Evolutionary conservation across 2,797 vertebrate species (phyloP), one percentile per base, ranked within the genome.

Genomic region (Pelodytes ibericus): DNA sequence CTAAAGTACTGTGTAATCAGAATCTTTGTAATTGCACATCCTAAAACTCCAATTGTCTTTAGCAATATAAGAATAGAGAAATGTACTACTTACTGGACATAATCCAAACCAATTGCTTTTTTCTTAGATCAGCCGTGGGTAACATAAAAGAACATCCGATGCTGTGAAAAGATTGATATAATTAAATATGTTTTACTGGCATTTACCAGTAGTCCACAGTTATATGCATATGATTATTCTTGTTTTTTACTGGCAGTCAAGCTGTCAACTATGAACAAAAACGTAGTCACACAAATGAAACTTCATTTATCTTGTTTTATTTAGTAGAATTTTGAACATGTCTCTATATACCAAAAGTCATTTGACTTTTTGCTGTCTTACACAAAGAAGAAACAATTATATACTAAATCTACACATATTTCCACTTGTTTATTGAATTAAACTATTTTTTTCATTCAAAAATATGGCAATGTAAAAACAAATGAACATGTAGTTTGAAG

Each of bases 21-120:
- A 20, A 49, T 73, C 81, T 70, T 83, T 87, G 84, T 84, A 90
- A 87, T 85, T 87, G 83, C 24, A 70, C 9, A 80, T 64, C 82
- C 63, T 20, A 44, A 71, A 83, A 75, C 82, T 86, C 83, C 74
- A 79, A 80, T 79, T 84, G 71, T 79, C 80, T 86, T 72, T 36
- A 78, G 36, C 49, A 83, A 80, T 84, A 77, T 75, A 83, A 83
- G 89, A 84, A 65, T 31, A 84, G 51, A 76, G 84, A 81, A 86
- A 83, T 82, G 86, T 83, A 86, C 74, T 86, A 73, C 74, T 83
- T 86, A 73, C 74, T 83, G 75, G 64, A 82, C 71, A 51, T 85
- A 72, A 83, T 87, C 73, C 80, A 82, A 79, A 82, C 66, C 82
- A 75, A 86, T 86, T 83, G 79, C 70, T 79, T 88, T 44, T 81